phyloP scores from a whole-genome alignment of 2,888 invertebrate species.

The Pollenia griseotomentosa region DNA sequence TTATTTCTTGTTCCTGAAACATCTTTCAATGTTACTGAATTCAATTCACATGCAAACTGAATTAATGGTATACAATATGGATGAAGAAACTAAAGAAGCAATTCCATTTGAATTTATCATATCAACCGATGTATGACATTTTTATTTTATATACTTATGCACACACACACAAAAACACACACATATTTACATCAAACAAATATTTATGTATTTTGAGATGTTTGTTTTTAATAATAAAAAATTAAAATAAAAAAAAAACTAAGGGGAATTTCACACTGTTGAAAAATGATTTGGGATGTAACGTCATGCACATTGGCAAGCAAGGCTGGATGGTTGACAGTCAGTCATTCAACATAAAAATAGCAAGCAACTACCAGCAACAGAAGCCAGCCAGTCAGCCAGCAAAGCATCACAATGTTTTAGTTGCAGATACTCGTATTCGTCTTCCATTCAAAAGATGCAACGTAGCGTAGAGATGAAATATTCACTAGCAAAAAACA shows the following conservation, averaged over 20 bases:
- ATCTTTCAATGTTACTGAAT: constrained; percentile 62
- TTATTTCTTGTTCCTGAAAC: constrained; percentile 37
- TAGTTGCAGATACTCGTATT: constrained; percentile 27
- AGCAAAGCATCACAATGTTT: constrained; percentile 36
- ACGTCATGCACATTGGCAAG: constrained; percentile 74
- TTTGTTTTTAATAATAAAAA: constrained; percentile 33
- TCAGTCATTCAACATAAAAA: constrained; percentile 71
- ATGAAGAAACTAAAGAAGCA: constrained; percentile 74
- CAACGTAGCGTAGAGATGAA: constrained; percentile 69
- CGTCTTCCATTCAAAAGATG: constrained; percentile 73
- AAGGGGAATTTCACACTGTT: constrained; percentile 77
- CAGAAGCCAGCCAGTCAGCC: constrained; percentile 32
- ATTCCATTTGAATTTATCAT: constrained; percentile 81
- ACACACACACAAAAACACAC: background rate
- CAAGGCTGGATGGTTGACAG: constrained; percentile 70
- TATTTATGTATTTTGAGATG: constrained; percentile 17
- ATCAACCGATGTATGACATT: constrained; percentile 74
- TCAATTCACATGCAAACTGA: constrained; percentile 6
- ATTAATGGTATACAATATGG: constrained; percentile 10
- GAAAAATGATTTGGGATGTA: constrained; percentile 82
- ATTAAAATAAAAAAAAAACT: constrained; percentile 17
- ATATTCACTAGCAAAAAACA: constrained; percentile 48
- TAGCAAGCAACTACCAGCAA: constrained; percentile 6
- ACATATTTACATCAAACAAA: background rate
- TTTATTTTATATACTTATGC: constrained; percentile 28